phyloP scores from a whole-genome alignment of 2,888 invertebrate species.

The Andricus quercusramuli region DNA sequence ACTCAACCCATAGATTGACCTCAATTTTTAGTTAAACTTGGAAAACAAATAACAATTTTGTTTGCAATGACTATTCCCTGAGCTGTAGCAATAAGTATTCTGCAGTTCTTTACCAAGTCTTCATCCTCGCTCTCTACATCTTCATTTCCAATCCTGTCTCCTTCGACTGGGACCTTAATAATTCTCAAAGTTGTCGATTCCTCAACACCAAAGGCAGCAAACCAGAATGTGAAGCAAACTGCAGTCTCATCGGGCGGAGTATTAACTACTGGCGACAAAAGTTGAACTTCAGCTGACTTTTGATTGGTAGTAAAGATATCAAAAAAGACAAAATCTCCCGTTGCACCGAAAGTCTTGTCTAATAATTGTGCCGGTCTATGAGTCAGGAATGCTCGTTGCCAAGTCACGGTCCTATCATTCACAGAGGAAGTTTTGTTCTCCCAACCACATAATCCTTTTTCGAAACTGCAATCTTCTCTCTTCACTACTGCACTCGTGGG shows the following conservation, averaged over 20 bases:
- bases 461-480: slow-evolving; percentile 81
- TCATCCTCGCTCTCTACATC: slow-evolving; percentile 57
- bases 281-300: slow-evolving; percentile 74
- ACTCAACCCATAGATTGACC: too few species aligned
- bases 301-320: slow-evolving; percentile 79
- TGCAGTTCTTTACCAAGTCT: slow-evolving; percentile 56
- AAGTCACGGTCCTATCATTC: slow-evolving; percentile 76
- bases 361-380: slow-evolving; percentile 81
- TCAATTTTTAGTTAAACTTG: too few species aligned
- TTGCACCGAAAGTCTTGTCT: slow-evolving; percentile 82
- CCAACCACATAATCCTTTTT: slow-evolving; percentile 81
- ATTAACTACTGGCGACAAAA: slow-evolving; percentile 79
- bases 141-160: slow-evolving; percentile 54
- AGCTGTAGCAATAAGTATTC: too few species aligned
- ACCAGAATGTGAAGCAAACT: slow-evolving; percentile 81
- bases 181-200: slow-evolving; percentile 79
- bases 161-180: slow-evolving; percentile 65
- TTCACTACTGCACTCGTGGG: slow-evolving; percentile 79
- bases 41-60: too few species aligned
- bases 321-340: slow-evolving; percentile 81
- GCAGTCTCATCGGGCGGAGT: slow-evolving; percentile 74
- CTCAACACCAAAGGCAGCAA: slow-evolving; percentile 81
- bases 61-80: too few species aligned
- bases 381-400: slow-evolving; percentile 80
- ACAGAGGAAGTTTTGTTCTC: slow-evolving; percentile 77